Evolutionary conservation across 2,797 vertebrate species (phyloP).

Genomic region (Bradypodion pumilum): DNA sequence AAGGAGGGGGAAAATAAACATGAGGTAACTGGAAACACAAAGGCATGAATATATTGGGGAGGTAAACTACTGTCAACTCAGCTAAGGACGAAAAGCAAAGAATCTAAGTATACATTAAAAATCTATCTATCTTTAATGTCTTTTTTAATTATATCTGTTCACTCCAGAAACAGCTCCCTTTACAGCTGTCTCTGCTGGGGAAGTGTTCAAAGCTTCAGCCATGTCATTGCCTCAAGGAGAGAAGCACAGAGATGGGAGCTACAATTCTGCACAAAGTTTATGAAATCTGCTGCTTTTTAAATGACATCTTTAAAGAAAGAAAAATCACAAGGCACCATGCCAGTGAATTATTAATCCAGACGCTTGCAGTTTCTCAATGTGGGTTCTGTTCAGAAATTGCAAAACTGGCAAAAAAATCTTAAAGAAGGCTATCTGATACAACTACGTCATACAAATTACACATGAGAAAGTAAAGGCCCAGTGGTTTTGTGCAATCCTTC

Average conservation of each 20-base stretch:
- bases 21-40: constrained; percentile 42
- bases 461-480: not conserved
- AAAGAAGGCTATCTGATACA: not conserved
- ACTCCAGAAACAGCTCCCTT: constrained; percentile 1
- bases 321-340: not conserved
- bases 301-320: constrained; percentile 3
- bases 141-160: constrained; percentile 45
- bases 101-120: constrained; percentile 43
- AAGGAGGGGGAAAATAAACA: constrained; percentile 4
- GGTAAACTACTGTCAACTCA: constrained; percentile 25
- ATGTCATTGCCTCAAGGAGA: not conserved
- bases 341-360: not conserved
- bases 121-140: constrained; percentile 40
- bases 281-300: constrained; percentile 19
- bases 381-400: not conserved
- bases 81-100: constrained; percentile 49
- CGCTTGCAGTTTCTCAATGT: not conserved
- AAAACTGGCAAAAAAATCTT: not conserved
- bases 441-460: not conserved
- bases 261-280: constrained; percentile 9
- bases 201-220: constrained; percentile 37
- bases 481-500: no score
- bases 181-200: not conserved
- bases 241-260: constrained; percentile 17
- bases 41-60: constrained; percentile 48